phyloP scores from a whole-genome alignment of 2,113 vertebrate genomes.

The Oryzias javanicus region DNA sequence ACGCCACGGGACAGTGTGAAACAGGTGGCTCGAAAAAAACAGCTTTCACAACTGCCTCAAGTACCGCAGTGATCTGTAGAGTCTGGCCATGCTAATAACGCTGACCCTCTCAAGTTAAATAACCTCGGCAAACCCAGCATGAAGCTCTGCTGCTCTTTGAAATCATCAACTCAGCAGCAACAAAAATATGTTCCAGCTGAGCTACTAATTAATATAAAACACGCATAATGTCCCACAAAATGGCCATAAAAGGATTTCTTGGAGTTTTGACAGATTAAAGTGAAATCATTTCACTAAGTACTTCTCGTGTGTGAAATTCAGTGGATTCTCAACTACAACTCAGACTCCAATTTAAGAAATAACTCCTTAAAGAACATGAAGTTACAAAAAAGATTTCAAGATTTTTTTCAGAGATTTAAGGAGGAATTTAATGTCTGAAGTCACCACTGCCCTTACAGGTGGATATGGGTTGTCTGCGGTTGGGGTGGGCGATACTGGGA shows the following conservation, averaged over 20 bases:
- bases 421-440: too few relatives aligned
- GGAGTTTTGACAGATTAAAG: not conserved
- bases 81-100: constrained; percentile 50
- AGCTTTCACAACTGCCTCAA: constrained; percentile 42
- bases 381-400: too few relatives aligned
- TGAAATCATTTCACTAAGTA: not conserved
- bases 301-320: not conserved
- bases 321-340: not conserved
- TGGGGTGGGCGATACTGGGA: too few relatives aligned
- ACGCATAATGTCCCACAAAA: not conserved
- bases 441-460: too few relatives aligned
- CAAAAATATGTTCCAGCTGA: constrained; percentile 1
- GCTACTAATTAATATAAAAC: not conserved
- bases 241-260: not conserved
- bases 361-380: too few relatives aligned
- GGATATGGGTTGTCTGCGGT: too few relatives aligned
- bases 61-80: constrained; percentile 32
- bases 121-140: constrained; percentile 4
- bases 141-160: constrained; percentile 5
- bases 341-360: too few relatives aligned
- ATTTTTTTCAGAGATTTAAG: too few relatives aligned
- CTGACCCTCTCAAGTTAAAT: constrained; percentile 38
- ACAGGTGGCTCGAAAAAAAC: constrained; percentile 42
- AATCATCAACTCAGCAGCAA: constrained; percentile 10
- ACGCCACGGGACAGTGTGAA: constrained; percentile 16